phyloP scores from a whole-genome alignment of 2,888 invertebrate genomes.

The Malacosoma neustria region DNA sequence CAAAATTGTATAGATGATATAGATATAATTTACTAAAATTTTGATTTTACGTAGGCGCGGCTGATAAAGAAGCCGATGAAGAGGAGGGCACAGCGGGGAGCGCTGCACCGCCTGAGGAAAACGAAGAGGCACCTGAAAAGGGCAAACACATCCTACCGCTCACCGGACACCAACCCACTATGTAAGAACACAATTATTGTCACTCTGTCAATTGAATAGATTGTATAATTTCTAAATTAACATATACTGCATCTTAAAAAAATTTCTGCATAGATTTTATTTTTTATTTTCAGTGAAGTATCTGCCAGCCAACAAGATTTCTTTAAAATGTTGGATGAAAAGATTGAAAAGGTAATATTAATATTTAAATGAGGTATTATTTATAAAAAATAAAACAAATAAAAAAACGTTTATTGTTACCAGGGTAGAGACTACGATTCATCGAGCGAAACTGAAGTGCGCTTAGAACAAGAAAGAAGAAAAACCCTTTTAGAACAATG shows the following conservation, averaged over 20 bases:
- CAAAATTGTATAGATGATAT: too few relatives aligned
- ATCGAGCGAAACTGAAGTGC: slow-evolving; percentile 82
- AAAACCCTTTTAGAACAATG: slow-evolving; percentile 82
- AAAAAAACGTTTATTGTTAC: too few relatives aligned
- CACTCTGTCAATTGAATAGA: too few relatives aligned
- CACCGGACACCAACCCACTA: slow-evolving; percentile 39
- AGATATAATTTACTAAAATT: too few relatives aligned
- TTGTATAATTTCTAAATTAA: too few relatives aligned
- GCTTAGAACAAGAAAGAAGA: slow-evolving; percentile 79
- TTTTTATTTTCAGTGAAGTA: slow-evolving; percentile 82
- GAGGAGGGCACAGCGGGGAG: slow-evolving; percentile 53
- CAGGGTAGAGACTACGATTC: slow-evolving; percentile 90
- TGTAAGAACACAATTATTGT: slow-evolving; percentile 39
- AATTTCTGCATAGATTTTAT: too few relatives aligned
- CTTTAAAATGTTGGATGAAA: slow-evolving; percentile 94
- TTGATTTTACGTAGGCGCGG: slow-evolving; percentile 46
- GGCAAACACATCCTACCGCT: slow-evolving; percentile 58
- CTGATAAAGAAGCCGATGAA: slow-evolving; percentile 61
- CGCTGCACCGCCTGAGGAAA: slow-evolving; percentile 41
- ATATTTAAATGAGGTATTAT: too few relatives aligned
- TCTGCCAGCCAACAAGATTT: slow-evolving; percentile 93
- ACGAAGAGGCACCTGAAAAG: slow-evolving; percentile 44
- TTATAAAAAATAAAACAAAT: too few relatives aligned
- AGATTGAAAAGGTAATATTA: slow-evolving; percentile 86
- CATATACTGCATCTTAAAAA: too few relatives aligned